phyloP scores from a whole-genome alignment of 2,797 vertebrate species.

The Clarias platycephalus region DNA sequence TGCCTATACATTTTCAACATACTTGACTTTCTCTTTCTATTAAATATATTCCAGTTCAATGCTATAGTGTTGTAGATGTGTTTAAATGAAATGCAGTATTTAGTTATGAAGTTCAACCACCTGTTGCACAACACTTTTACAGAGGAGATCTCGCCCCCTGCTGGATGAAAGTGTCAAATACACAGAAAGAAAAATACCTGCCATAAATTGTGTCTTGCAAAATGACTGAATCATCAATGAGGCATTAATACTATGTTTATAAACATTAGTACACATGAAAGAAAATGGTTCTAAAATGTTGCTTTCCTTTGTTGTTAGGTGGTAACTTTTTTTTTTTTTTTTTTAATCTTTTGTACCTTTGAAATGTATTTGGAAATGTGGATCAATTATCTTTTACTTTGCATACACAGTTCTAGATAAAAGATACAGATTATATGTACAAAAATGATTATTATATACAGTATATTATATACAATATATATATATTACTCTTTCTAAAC shows the following conservation, averaged over 20 bases:
- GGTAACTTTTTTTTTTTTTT: neutral
- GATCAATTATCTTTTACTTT: neutral
- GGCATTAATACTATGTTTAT: neutral
- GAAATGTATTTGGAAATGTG: neutral
- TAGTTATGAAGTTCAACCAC: neutral
- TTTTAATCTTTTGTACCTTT: neutral
- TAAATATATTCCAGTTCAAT: neutral
- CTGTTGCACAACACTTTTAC: constrained; percentile 16
- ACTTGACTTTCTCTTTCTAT: neutral
- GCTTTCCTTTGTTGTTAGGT: neutral
- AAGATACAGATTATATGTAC: neutral
- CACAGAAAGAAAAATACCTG: neutral
- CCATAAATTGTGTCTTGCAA: neutral
- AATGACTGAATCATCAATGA: neutral
- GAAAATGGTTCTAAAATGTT: neutral
- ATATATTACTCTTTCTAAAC: neutral
- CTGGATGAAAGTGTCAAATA: constrained; percentile 31
- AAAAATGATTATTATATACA: neutral
- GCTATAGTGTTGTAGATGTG: neutral
- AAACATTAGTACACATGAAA: neutral
- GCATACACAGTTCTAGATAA: neutral
- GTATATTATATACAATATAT: too few species aligned
- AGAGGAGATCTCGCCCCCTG: constrained; percentile 19
- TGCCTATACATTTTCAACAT: neutral
- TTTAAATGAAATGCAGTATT: neutral